Evolutionary conservation across 2,888 invertebrate species (phyloP), one percentile per base, ranked within the genome.

Genomic region (Trissolcus japonicus): DNA sequence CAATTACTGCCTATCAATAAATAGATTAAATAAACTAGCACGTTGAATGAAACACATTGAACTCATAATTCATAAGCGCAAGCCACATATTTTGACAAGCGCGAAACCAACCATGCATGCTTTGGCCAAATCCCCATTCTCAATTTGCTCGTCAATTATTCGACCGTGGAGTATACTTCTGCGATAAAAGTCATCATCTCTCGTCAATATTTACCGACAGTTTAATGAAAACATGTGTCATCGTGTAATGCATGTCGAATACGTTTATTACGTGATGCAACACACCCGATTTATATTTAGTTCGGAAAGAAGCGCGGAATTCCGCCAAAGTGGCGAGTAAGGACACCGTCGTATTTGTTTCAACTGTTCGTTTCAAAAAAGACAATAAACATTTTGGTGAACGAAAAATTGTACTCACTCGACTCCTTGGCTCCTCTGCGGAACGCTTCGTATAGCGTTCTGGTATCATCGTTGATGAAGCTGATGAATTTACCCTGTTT

Each of bases 391-490:
- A n/a, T 16, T 46, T 46, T 16, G n/a, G 16, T 16, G 9, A 4
- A 4, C 16, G 46, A 16, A 16, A 16, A 16, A 46, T 51, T 13
- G 4, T 29, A 62, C 94, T 93, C 90, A 94, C 95, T 96, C 86
- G 97, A 97, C 89, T 96, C 94, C 90, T 95, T 96, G 83, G 96
- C 95, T 79, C 98, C 98, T 89, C 95, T 93, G 82, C 97, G 94
- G 90, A 98, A 96, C 80, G 94, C 94, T 84, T 97, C 96, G 89
- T 96, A 97, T 46, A 98, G 91, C 61, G 98, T 98, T 86, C 93
- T 93, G 67, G 95, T 94, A 89, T 97, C 97, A 84, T 96, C 95
- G 88, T 94, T 94, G 79, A 97, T 91, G 89, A 93, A 96, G 86
- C 94, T 94, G 80, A 96, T 91, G 89, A 94, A 96, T 89, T 94